Percentiles rank a stretch among this genome's conserved stretches.
Evolutionary conservation across 2,797 vertebrate species (phyloP).

Genomic region (Fundulus diaphanus): DNA sequence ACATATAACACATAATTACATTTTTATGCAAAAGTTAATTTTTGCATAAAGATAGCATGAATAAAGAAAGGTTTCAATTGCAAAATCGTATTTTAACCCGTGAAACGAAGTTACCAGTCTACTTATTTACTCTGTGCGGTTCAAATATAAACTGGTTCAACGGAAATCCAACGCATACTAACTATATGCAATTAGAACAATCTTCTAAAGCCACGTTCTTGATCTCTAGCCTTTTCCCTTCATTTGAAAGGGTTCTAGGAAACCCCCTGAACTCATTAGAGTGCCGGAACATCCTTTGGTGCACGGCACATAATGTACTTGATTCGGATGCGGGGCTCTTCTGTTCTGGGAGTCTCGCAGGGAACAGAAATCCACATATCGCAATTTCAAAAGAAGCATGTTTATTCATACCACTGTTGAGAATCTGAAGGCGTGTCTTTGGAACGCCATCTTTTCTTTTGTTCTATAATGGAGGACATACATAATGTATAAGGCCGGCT

Average conservation of each 20-base stretch:
- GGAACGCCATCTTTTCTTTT: slow-evolving; percentile 57
- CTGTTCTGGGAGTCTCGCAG: slow-evolving; percentile 34
- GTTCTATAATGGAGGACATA: slow-evolving; percentile 61
- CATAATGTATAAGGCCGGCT: slow-evolving; percentile 73
- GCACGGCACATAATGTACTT: slow-evolving; percentile 19
- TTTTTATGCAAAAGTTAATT: neutral
- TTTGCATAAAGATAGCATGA: neutral
- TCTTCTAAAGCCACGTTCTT: slow-evolving; percentile 30
- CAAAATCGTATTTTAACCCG: neutral
- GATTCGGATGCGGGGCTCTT: slow-evolving; percentile 17
- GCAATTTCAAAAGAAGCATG: slow-evolving; percentile 57
- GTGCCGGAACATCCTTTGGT: slow-evolving; percentile 44
- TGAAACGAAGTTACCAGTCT: neutral
- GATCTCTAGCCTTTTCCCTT: slow-evolving; percentile 32
- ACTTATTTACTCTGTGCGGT: neutral
- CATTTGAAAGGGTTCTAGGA: slow-evolving; percentile 18
- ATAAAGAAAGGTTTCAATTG: neutral
- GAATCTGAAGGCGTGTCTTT: slow-evolving; percentile 46
- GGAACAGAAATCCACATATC: slow-evolving; percentile 35
- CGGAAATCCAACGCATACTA: slow-evolving; percentile 24
- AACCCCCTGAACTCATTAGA: slow-evolving; percentile 49
- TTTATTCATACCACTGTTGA: slow-evolving; percentile 26
- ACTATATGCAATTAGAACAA: slow-evolving; percentile 47
- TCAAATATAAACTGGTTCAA: slow-evolving; percentile 22
- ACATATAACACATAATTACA: neutral